phyloP scores from a whole-genome alignment of 2,113 vertebrate genomes.

The Glaucomys volans region DNA sequence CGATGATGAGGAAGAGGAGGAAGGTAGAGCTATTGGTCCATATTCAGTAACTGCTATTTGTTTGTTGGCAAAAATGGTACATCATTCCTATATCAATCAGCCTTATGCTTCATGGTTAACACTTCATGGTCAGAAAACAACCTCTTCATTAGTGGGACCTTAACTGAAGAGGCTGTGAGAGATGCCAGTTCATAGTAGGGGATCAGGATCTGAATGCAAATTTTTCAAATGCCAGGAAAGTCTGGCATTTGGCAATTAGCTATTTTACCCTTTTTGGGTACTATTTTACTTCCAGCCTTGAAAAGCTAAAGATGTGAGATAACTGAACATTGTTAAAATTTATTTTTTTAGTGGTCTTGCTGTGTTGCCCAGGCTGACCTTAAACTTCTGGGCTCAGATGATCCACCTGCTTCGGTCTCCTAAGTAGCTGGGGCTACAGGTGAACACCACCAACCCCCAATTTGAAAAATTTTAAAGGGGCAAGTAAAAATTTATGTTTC shows the following conservation, averaged over 20 bases:
- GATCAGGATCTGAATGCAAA: neutral
- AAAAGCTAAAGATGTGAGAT: neutral
- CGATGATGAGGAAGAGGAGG: constrained; percentile 98
- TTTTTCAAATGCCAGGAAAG: neutral
- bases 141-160: neutral
- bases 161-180: neutral
- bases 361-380: too few species aligned
- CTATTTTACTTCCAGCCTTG: neutral
- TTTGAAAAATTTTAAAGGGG: constrained; percentile 27
- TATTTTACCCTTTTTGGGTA: neutral
- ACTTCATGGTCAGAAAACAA: neutral
- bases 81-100: neutral
- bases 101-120: neutral
- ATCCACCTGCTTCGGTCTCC: neutral
- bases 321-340: neutral
- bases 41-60: neutral
- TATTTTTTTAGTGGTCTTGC: neutral
- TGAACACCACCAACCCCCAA: too few species aligned
- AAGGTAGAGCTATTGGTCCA: constrained; percentile 87
- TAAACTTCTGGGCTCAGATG: neutral
- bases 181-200: neutral
- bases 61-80: neutral
- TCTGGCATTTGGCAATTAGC: neutral
- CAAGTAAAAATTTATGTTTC: neutral
- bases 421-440: neutral